Percentiles rank a stretch among this genome's conserved stretches.
Evolutionary conservation across 2,797 vertebrate species (phyloP).

Genomic region (Clarias laeviceps): DNA sequence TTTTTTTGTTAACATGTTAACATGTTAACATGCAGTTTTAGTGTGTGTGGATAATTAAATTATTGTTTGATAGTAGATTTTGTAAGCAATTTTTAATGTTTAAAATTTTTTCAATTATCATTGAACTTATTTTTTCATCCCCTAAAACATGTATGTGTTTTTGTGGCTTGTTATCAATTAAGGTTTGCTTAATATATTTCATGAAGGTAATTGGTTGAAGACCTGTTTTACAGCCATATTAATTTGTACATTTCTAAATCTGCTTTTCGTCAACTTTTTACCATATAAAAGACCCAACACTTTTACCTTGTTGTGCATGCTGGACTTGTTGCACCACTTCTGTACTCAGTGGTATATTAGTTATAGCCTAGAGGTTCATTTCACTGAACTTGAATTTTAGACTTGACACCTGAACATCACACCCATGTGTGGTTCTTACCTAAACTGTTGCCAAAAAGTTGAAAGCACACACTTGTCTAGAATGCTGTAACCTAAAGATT

Average conservation of each 20-base stretch:
- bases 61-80: too few relatives aligned
- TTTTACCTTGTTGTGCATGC: neutral
- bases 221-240: neutral
- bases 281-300: neutral
- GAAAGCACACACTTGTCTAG: neutral
- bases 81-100: too few relatives aligned
- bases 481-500: neutral
- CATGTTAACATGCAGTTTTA: too few relatives aligned
- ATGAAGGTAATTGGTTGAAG: neutral
- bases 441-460: neutral
- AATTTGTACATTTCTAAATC: neutral
- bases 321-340: neutral
- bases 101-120: too few relatives aligned
- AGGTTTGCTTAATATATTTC: neutral
- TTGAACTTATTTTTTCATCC: neutral
- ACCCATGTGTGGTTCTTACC: neutral
- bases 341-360: neutral
- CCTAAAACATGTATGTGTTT: neutral
- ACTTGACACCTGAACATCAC: neutral
- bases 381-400: neutral
- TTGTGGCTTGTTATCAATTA: neutral
- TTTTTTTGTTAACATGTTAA: too few relatives aligned
- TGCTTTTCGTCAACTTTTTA: neutral
- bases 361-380: neutral
- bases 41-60: too few relatives aligned